Conservation (phyloP, 1,140 invertebrate genomes). For the Listronotus bonariensis region DNA sequence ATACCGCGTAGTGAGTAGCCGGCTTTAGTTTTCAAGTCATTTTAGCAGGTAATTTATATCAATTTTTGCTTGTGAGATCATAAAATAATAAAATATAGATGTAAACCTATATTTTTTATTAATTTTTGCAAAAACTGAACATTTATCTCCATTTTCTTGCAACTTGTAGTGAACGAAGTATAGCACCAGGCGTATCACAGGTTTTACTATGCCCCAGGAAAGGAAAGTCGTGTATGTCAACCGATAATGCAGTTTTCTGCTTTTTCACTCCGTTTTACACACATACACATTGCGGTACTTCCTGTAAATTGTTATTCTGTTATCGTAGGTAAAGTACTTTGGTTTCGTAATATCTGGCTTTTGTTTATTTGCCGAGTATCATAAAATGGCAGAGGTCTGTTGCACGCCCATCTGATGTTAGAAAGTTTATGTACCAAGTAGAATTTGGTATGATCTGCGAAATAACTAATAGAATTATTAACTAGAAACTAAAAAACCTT, state of each 20-base stretch:
- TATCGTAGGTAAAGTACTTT: conserved; percentile 8
- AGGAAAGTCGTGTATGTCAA: conserved; percentile 15
- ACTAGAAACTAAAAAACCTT: no score
- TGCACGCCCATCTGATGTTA: neutral
- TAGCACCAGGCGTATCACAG: neutral
- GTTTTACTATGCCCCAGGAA: conserved; percentile 8
- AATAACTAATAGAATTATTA: no score
- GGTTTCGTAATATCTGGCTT: neutral
- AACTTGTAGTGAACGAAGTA: neutral
- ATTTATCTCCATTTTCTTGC: neutral
- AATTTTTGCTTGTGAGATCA: no score
- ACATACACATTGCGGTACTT: neutral
- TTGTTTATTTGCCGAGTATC: conserved; percentile 4
- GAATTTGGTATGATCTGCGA: no score
- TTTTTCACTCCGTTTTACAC: conserved; percentile 10
- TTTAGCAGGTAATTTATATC: no score
- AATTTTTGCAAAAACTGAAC: no score
- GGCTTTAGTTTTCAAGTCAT: no score
- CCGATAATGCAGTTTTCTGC: conserved; percentile 10
- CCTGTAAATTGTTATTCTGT: conserved; percentile 6
- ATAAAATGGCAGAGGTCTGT: neutral
- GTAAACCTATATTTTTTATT: no score
- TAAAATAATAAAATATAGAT: no score
- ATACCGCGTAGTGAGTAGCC: no score
- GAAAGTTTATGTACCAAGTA: neutral